Conservation (phyloP, 2,797 vertebrate species). For the Hybognathus amarus region DNA sequence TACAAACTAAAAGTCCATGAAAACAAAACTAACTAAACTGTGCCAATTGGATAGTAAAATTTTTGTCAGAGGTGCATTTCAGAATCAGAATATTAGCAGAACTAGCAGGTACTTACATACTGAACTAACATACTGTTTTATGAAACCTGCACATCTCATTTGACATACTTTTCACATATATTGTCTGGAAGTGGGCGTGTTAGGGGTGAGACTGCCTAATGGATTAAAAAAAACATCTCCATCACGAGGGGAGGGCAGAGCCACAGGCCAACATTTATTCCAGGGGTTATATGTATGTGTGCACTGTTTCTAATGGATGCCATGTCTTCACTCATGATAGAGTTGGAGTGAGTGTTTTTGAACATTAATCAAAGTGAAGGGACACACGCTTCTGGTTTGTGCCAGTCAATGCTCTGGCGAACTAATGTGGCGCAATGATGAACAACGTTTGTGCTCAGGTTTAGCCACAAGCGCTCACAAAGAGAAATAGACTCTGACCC, state of each 20-base stretch:
- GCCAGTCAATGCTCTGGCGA: constrained; percentile 74
- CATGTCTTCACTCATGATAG: constrained; percentile 77
- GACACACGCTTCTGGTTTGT: constrained; percentile 73
- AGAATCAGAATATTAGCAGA: background rate
- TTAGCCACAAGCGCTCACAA: constrained; percentile 78
- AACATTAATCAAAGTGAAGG: constrained; percentile 81
- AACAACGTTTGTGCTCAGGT: constrained; percentile 79
- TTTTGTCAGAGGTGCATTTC: background rate
- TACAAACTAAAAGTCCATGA: too few species aligned
- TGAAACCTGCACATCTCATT: background rate
- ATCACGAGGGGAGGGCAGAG: constrained; percentile 14
- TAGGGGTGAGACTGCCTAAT: background rate
- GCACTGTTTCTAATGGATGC: constrained; percentile 75
- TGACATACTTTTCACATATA: background rate
- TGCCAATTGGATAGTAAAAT: background rate
- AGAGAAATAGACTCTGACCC: constrained; percentile 83
- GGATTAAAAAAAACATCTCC: background rate
- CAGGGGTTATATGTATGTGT: constrained; percentile 33
- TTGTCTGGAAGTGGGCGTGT: too few species aligned
- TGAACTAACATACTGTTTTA: background rate
- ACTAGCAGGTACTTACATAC: background rate
- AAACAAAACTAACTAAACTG: too few species aligned
- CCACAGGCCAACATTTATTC: constrained; percentile 26
- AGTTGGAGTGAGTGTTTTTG: constrained; percentile 66
- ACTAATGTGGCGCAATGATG: constrained; percentile 76